Evolutionary conservation across 2,888 invertebrate genomes (phyloP), one percentile per base, ranked within the genome.

Genomic region (Orchestes rusci): DNA sequence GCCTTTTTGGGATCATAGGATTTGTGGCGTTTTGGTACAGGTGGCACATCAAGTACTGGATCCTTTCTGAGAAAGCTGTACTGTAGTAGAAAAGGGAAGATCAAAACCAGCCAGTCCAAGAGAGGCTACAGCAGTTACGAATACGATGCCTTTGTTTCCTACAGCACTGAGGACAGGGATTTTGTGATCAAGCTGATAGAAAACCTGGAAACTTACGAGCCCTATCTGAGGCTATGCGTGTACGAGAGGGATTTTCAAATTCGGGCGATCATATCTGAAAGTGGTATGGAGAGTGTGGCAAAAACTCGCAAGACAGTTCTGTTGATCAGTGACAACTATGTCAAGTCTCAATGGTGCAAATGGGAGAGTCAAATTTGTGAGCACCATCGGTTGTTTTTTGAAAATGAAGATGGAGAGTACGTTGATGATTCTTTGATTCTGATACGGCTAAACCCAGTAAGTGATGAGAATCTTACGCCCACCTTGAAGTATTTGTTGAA

Each of bases 281-380:
- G 78, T 35, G 77, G 84, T 27, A 67, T 79, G 48, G 73, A 71
- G 27, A 75, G 79, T 58, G 76, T 85, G 45, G 75, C 76, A 20
- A 72, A 75, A 42, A 79, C 81, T 59, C 73, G 76, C 46, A 77
- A 76, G 57, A 75, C 82, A 10, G 69, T 85, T 43, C 65, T 84
- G 40, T 67, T 84, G 7, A 71, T 85, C 34, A 82, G 82, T 43
- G 76, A 79, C 55, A 72, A 74, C 53, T 84, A 82, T 61, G 76
- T 80, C 0, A 75, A 76, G 55, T 80, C 82, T 17, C 79, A 82
- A 45, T 84, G 84, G 84, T 80, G 80, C 59, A 28, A 78, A 28
- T 78, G 81, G 75, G 84, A 84, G 58, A 77, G 80, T 8, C 78
- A 80, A 54, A 68, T 82, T 16, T 81, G 81, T 0, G 79, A 82